Evolutionary conservation across 2,888 invertebrate genomes (phyloP), one percentile per base, ranked within the genome.

Genomic region (Amiota minor): DNA sequence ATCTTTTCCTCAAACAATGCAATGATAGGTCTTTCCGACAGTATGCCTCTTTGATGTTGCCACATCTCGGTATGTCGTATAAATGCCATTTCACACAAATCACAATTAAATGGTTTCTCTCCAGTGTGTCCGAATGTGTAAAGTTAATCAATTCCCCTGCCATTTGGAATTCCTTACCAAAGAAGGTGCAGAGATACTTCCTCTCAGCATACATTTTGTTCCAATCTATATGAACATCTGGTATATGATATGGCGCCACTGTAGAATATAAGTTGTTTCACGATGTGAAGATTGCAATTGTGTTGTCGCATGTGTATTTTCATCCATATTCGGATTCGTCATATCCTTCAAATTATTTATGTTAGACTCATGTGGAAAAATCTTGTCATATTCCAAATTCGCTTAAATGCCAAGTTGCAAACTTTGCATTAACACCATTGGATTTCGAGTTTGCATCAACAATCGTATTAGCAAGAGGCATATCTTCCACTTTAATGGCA

Each of bases 21-120:
- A 93, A 78, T 92, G 92, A 81, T 91, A 92, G 0, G 92, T 92
- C 74, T 92, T 92, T 81, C 92, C 92, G 1, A 93, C 93, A 0
- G 93, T 93, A 79, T 93, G 93, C 3, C 92, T 90, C 93, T 90
- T 90, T 93, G 92, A 79, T 93, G 93, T 1, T 93, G 92, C 62
- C 91, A 91, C 62, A 92, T 87, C 77, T 92, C 92, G 0, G 92
- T 92, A 0, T 92, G 92, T 75, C 92, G 47, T 0, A 92, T 92
- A 73, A 92, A 92, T 18, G 91, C 92, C 90, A 92, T 92, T 10
- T 88, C 91, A 75, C 92, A 92, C 72, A 91, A 91, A 79, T 92
- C 91, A 76, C 92, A 92, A 79, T 91, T 91, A 79, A 91, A 92
- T 0, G 92, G 92, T 76, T 59, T 71, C 35, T 90, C 92, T 91